Evolutionary conservation across 2,113 vertebrate species (phyloP), one percentile per base, ranked within the genome.

Genomic region (Limnothrissa miodon): DNA sequence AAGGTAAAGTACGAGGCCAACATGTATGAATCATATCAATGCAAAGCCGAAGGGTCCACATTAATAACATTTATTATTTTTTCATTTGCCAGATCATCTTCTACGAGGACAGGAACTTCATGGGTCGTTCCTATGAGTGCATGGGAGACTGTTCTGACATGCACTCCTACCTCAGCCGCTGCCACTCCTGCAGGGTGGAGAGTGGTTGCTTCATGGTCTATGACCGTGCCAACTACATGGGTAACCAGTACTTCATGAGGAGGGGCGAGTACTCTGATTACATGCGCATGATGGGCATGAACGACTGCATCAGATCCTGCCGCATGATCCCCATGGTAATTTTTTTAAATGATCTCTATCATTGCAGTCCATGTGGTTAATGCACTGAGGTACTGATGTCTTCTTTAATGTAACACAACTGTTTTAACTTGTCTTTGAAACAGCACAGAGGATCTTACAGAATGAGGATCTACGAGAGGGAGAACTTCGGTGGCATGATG

Each of bases 31-130:
- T 56, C 5, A 0, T n/a, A 56, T 56, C 51, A 23, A 56, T 42
- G 42, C 42, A 56, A 19, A 56, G 21, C 19, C 4, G 5, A 56
- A 5, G 5, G 5, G 19, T 56, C 21, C 51, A 23, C 19, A 56
- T 56, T 23, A 56, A 23, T 23, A 23, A 56, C 5, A 5, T 23
- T 19, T 42, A 42, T 56, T 19, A 56, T 21, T 56, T 56, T 19
- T 19, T 56, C 21, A 23, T 53, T 56, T 3, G 6, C 4, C 51
- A 93, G 91, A 91, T 92, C 53, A 91, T 88, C 66, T 94, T 93
- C 87, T 94, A 91, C 8, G 92, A 94, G 89, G 93, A 93, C 74
- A 88, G 82, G 33, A 92, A 93, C 90, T 93, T 93, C 84, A 88
- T 90, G 87, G 91, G 92, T 80, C 90, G 89, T 33, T 91, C 88